Evolutionary conservation across 2,113 vertebrate genomes (phyloP).

Genomic region (Larimichthys crocea): DNA sequence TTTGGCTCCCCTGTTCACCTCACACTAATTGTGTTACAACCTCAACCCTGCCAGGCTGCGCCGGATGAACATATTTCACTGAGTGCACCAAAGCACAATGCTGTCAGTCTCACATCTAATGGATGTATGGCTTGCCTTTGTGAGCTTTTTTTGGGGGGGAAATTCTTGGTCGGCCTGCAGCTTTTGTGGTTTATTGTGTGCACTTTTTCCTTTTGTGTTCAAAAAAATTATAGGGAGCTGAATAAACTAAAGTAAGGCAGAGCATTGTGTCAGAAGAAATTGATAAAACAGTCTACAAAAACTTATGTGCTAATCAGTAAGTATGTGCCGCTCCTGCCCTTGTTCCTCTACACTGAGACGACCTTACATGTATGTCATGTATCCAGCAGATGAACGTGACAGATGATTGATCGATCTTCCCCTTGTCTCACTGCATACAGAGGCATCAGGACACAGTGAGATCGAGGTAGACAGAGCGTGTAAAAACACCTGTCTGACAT

Average conservation of each 20-base stretch:
- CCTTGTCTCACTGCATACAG: neutral
- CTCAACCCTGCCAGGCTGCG: constrained; percentile 47
- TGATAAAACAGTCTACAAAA: neutral
- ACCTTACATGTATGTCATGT: neutral
- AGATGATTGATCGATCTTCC: neutral
- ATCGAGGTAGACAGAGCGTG: neutral
- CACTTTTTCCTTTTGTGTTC: constrained; percentile 31
- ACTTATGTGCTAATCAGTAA: neutral
- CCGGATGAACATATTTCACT: constrained; percentile 49
- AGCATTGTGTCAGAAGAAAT: neutral
- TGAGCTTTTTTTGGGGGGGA: constrained; percentile 21
- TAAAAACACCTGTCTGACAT: neutral
- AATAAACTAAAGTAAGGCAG: neutral
- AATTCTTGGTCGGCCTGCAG: constrained; percentile 4
- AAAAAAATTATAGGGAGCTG: constrained; percentile 19
- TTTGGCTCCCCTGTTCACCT: constrained; percentile 37
- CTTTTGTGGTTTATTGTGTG: constrained; percentile 18
- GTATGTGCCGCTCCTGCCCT: neutral
- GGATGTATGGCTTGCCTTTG: constrained; percentile 41
- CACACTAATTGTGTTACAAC: constrained; percentile 50
- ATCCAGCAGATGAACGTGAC: constrained; percentile 5
- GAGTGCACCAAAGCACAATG: constrained; percentile 62
- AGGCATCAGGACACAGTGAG: neutral
- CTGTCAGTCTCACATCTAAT: constrained; percentile 55
- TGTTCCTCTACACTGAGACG: too few relatives aligned